These are phyloP conservation scores for Congeria kusceri DNA, from an alignment of 2,888 invertebrate genomes.

Conservation along the genomic window DNA sequence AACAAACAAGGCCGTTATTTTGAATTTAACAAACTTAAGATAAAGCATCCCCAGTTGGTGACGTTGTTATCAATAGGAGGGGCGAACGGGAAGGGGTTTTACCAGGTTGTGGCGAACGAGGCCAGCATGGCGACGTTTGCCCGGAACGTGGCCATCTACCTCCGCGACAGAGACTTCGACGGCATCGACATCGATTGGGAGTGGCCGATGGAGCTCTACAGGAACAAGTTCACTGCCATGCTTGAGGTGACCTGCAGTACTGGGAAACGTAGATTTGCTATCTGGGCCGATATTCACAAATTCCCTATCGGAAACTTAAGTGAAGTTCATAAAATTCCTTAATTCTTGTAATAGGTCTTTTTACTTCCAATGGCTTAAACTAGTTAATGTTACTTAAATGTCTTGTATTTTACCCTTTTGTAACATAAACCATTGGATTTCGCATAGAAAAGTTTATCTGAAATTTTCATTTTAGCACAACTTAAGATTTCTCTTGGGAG, in stretches of 20 bases:
- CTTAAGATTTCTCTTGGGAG: too few species aligned
- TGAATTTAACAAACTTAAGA: constrained; percentile 75
- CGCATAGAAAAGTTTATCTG: too few species aligned
- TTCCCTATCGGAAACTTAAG: too few species aligned
- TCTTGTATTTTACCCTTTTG: too few species aligned
- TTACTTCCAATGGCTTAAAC: too few species aligned
- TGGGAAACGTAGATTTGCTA: too few species aligned
- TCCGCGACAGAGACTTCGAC: constrained; percentile 76
- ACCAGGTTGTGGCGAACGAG: constrained; percentile 58
- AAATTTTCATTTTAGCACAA: too few species aligned
- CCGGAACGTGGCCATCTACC: constrained; percentile 63
- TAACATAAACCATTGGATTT: too few species aligned
- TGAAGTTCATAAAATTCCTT: too few species aligned
- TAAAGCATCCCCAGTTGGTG: constrained; percentile 68
- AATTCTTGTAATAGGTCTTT: too few species aligned
- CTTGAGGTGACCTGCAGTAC: constrained; percentile 59
- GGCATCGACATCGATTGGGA: constrained; percentile 83
- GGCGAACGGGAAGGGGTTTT: constrained; percentile 58
- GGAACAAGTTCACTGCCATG: constrained; percentile 63
- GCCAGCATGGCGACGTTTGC: constrained; percentile 71
- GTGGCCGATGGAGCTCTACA: constrained; percentile 72
- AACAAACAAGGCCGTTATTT: constrained; percentile 61
- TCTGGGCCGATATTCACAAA: too few species aligned
- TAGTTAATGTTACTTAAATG: too few species aligned
- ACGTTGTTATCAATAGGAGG: constrained; percentile 81